phyloP scores from a whole-genome alignment of 2,888 invertebrate genomes.

The Eristalis pertinax region DNA sequence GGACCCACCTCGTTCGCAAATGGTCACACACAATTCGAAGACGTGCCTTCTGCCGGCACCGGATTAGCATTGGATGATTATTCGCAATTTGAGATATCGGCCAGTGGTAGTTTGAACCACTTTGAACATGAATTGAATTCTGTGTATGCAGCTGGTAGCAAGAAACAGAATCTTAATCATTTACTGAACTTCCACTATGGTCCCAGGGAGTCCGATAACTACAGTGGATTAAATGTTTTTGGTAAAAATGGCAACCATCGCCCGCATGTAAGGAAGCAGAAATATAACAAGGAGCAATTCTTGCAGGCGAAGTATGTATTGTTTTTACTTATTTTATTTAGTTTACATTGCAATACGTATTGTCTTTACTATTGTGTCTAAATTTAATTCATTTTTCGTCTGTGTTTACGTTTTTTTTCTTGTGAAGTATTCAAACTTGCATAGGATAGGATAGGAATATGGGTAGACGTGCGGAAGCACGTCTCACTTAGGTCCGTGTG shows the following conservation, averaged over 20 bases:
- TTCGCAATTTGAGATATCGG: slow-evolving; percentile 78
- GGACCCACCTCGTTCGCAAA: slow-evolving; percentile 83
- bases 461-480: too few species aligned
- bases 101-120: slow-evolving; percentile 71
- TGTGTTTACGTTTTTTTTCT: background rate
- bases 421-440: background rate
- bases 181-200: slow-evolving; percentile 95
- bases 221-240: slow-evolving; percentile 74
- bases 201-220: slow-evolving; percentile 82
- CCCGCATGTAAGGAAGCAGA: slow-evolving; percentile 82
- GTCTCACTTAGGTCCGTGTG: too few species aligned
- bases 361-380: background rate
- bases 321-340: background rate
- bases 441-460: too few species aligned
- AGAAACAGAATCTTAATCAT: slow-evolving; percentile 96
- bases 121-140: slow-evolving; percentile 88
- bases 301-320: slow-evolving; percentile 93
- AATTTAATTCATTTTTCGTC: background rate
- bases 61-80: slow-evolving; percentile 77
- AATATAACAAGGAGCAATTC: slow-evolving; percentile 96
- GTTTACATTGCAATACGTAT: too few species aligned
- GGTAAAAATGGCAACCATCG: slow-evolving; percentile 73
- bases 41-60: slow-evolving; percentile 78
- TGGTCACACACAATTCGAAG: slow-evolving; percentile 71
- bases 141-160: slow-evolving; percentile 91